phyloP scores from a whole-genome alignment of 2,888 invertebrate genomes.

The Melanophora roralis region DNA sequence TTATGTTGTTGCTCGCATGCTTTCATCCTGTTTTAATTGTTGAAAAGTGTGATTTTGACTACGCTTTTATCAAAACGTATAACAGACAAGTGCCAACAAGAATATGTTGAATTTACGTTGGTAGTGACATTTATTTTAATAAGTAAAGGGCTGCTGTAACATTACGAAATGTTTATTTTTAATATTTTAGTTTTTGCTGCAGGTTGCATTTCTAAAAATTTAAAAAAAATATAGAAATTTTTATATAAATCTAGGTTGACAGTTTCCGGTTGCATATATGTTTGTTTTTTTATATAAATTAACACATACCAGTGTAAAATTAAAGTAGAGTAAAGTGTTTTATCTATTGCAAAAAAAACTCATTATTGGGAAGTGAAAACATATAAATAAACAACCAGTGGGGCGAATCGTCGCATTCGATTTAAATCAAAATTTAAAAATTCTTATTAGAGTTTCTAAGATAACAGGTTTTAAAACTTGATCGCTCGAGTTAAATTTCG shows the following conservation, averaged over 20 bases:
- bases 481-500: too few species aligned
- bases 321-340: not conserved
- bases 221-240: not conserved
- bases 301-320: too few species aligned
- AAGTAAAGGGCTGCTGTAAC: conserved; percentile 5
- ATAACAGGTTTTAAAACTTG: too few species aligned
- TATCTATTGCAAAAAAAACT: too few species aligned
- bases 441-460: too few species aligned
- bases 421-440: too few species aligned
- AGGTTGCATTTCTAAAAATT: not conserved
- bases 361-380: too few species aligned
- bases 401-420: too few species aligned
- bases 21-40: not conserved
- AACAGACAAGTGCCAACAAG: conserved; percentile 16
- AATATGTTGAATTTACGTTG: conserved; percentile 45
- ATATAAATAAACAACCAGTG: too few species aligned
- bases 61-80: conserved; percentile 26
- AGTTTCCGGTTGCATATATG: conserved; percentile 49
- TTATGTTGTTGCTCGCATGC: not conserved
- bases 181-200: not conserved
- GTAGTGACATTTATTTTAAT: conserved; percentile 48
- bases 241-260: conserved; percentile 23
- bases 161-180: not conserved
- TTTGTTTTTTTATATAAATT: too few species aligned
- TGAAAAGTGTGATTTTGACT: conserved; percentile 25